Conservation (phyloP, 2,797 vertebrate genomes). For the Macrochelys suwanniensis region DNA sequence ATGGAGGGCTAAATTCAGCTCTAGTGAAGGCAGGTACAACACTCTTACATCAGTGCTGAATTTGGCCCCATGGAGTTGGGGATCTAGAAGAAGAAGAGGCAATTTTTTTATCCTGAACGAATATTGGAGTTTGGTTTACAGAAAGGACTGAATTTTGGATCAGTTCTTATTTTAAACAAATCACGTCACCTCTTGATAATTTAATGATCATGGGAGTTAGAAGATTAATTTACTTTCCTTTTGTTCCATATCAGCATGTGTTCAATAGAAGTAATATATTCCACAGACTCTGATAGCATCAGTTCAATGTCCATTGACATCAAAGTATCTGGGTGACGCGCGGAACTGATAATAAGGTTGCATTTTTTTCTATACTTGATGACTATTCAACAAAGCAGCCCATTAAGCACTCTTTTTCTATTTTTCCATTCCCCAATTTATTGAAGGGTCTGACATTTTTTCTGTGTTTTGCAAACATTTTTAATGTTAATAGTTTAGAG, state of each 20-base stretch:
- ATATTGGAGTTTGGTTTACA: not conserved
- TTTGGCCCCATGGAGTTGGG: not conserved
- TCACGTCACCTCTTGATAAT: not conserved
- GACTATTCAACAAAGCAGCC: constrained; percentile 37
- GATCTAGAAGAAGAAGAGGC: not conserved
- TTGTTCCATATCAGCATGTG: constrained; percentile 13
- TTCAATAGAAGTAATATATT: constrained; percentile 59
- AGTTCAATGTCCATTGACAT: constrained; percentile 29
- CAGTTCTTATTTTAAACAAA: constrained; percentile 21
- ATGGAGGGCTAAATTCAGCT: not conserved
- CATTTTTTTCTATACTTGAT: constrained; percentile 39
- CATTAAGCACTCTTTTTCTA: constrained; percentile 24
- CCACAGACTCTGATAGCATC: constrained; percentile 54
- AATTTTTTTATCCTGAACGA: not conserved
- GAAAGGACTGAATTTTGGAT: not conserved
- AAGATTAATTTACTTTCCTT: constrained; percentile 59
- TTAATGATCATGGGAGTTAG: not conserved
- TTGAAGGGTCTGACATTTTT: not conserved
- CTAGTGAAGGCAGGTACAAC: not conserved
- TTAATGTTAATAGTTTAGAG: not conserved
- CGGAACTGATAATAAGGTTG: constrained; percentile 56
- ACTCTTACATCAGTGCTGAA: not conserved
- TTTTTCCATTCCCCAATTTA: not conserved
- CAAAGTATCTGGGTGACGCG: constrained; percentile 8
- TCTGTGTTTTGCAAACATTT: not conserved